Evolutionary conservation across 2,113 vertebrate species (phyloP), one percentile per base, ranked within the genome.

Genomic region (Proterorhinus semilunaris): DNA sequence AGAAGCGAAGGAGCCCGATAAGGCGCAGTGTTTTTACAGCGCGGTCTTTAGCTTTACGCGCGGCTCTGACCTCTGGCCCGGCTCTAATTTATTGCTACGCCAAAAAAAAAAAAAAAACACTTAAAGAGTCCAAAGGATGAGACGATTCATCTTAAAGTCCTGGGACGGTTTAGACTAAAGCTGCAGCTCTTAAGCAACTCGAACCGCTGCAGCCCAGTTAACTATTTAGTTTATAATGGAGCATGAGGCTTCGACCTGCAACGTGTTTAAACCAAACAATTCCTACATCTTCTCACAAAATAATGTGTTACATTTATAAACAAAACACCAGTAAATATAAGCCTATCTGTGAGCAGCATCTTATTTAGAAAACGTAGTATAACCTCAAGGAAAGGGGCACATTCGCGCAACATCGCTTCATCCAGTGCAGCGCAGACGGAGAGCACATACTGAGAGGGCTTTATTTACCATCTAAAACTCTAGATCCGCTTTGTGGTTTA

Each of bases 21-120:
- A 61, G 58, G 44, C 42, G n/a, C 58, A 59, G 58, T 61, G 58
- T 61, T 61, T 61, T 61, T 61, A 61, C 58, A 61, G 58, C 58
- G 58, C 58, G 42, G 42, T 61, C 58, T 45, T 45, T 44, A 61
- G 58, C 58, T 61, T 61, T 45, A 61, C 42, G 58, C 58, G 43
- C 58, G 7, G 58, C 58, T 45, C 58, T 61, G 58, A 61, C 58
- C 58, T 61, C 43, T 61, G 58, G 43, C 58, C 13, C 58, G 58
- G 42, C 58, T 61, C 58, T 61, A 45, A 61, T 61, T 61, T 61
- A 61, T 45, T 61, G 58, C 58, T 13, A 15, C 58, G 15, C 57
- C n/a, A n/a, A n/a, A n/a, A n/a, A n/a, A n/a, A n/a, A n/a, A n/a
- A 21, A 27, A 61, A 61, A 61, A 61, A 61, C 58, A 61, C 58